Evolutionary conservation across 2,113 vertebrate species (phyloP).

Genomic region (Petaurus breviceps): DNA sequence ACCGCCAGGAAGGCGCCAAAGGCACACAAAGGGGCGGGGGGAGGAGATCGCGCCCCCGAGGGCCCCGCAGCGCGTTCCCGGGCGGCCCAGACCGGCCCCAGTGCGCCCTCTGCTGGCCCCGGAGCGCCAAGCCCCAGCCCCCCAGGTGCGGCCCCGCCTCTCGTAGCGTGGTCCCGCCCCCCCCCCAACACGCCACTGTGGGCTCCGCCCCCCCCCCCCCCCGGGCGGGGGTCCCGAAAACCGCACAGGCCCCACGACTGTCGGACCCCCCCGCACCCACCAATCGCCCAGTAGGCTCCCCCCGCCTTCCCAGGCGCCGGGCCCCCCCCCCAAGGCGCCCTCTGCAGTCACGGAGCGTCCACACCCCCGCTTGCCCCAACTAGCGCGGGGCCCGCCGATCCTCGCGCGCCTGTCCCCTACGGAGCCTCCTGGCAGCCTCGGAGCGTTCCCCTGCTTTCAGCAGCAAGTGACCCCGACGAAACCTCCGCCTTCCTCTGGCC

Average conservation of each 20-base stretch:
- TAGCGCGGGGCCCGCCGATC: too few species aligned
- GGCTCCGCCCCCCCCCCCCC: too few species aligned
- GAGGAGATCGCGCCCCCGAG: background rate
- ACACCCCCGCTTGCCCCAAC: too few species aligned
- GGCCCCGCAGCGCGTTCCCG: background rate
- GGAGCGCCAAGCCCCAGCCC: too few species aligned
- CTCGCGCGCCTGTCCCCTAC: too few species aligned
- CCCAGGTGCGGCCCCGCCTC: background rate
- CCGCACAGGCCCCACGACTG: too few species aligned
- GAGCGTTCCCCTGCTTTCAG: background rate
- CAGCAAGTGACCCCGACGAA: background rate
- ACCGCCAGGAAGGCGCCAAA: slow-evolving; percentile 57
- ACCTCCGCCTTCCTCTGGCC: background rate
- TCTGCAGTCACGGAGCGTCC: background rate
- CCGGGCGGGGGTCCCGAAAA: too few species aligned
- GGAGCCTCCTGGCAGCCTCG: background rate
- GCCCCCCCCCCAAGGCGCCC: too few species aligned
- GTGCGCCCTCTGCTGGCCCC: background rate
- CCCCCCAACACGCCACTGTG: background rate
- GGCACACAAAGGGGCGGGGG: slow-evolving; percentile 50
- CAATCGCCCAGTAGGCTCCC: too few species aligned
- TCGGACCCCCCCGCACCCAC: too few species aligned
- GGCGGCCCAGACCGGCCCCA: background rate
- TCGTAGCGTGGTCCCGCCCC: background rate
- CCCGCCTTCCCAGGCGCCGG: background rate